Percentiles rank a stretch among this genome's conserved stretches.
These are phyloP conservation scores for Collichthys lucidus DNA, from an alignment of 2,113 vertebrate species.

Conservation along the genomic window DNA sequence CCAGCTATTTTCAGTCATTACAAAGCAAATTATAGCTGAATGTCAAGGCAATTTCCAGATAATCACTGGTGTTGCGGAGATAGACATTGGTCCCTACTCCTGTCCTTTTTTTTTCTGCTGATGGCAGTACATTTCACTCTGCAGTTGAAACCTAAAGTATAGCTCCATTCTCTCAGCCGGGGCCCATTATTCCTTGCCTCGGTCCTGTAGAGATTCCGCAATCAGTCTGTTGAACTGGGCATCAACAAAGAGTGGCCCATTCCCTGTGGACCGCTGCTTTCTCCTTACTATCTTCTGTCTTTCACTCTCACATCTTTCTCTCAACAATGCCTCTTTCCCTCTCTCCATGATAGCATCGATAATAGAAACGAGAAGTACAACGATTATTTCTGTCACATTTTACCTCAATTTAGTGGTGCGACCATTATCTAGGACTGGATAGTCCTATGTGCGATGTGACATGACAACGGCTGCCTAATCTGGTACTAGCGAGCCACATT, in stretches of 20 bases:
- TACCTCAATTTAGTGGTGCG: conserved; percentile 7
- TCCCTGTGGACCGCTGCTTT: conserved; percentile 53
- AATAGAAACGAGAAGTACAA: conserved; percentile 39
- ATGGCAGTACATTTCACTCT: conserved; percentile 68
- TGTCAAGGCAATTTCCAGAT: conserved; percentile 77
- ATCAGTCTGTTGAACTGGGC: conserved; percentile 73
- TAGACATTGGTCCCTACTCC: conserved; percentile 54
- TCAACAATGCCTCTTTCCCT: conserved; percentile 3
- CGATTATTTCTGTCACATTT: conserved; percentile 58
- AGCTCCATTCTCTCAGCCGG: conserved; percentile 63
- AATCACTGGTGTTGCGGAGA: conserved; percentile 69
- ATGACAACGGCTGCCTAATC: conserved; percentile 37
- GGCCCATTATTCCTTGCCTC: conserved; percentile 67
- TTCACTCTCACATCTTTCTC: conserved; percentile 30
- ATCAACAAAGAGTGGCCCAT: conserved; percentile 64
- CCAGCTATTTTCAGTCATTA: conserved; percentile 75
- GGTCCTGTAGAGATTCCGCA: conserved; percentile 67
- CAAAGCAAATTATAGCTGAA: conserved; percentile 74
- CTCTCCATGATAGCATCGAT: conserved; percentile 27
- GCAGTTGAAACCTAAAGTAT: conserved; percentile 66
- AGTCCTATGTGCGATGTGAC: conserved; percentile 9
- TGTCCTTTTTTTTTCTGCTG: conserved; percentile 61
- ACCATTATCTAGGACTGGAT: conserved; percentile 50
- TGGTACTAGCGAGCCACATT: conserved; percentile 2
- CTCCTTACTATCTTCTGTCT: conserved; percentile 41